A percentile compares a stretch with the other conserved stretches of the same genome.
Evolutionary conservation across 2,888 invertebrate species (phyloP).

Genomic region (Rapana venosa): DNA sequence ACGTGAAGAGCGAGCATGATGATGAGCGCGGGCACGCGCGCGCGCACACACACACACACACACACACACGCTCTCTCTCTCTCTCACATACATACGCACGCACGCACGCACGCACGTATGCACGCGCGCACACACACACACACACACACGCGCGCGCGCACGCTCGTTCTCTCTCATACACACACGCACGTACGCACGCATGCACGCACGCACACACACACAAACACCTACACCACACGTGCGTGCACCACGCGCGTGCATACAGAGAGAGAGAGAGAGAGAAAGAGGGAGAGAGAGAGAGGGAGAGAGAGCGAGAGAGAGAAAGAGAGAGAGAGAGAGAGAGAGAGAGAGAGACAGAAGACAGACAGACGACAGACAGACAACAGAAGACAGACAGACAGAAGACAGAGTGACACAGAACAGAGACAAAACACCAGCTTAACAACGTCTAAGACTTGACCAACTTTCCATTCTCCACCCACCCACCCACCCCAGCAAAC

Average conservation of each 20-base stretch:
- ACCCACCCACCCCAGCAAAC: neutral
- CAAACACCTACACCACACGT: neutral
- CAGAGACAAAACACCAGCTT: no score
- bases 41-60: slow-evolving; percentile 20
- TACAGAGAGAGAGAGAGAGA: slow-evolving; percentile 17
- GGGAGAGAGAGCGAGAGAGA: slow-evolving; percentile 5
- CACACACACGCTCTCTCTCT: slow-evolving; percentile 10
- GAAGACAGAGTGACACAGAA: neutral
- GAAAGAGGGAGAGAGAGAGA: neutral
- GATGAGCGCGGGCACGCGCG: neutral
- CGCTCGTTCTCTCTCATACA: no score
- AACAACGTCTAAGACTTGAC: no score
- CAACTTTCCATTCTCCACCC: no score
- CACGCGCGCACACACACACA: slow-evolving; percentile 14
- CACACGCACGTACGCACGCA: neutral
- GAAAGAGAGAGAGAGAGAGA: neutral
- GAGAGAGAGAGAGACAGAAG: neutral
- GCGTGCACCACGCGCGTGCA: no score
- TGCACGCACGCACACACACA: neutral
- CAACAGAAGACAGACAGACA: neutral
- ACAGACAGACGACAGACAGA: neutral
- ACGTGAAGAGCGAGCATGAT: no score
- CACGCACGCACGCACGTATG: slow-evolving; percentile 1
- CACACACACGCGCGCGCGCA: neutral
- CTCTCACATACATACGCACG: neutral